Percentiles rank a stretch among this genome's conserved stretches.
Conservation (phyloP, 2,113 vertebrate genomes). For the Petromus typicus region DNA sequence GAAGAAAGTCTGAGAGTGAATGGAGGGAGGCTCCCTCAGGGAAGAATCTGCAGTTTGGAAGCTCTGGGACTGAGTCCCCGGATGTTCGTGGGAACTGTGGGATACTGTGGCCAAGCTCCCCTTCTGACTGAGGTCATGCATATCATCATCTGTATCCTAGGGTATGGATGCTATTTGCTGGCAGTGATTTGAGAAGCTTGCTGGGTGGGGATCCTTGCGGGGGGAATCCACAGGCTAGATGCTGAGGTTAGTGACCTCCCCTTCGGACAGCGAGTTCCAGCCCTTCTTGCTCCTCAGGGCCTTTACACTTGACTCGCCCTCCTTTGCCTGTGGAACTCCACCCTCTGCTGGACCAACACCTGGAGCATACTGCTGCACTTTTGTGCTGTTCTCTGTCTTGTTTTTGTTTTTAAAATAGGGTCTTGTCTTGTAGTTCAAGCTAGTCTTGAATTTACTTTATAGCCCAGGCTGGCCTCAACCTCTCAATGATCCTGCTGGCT, state of each 20-base stretch:
- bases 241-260: not conserved
- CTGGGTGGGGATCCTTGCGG: not conserved
- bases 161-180: not conserved
- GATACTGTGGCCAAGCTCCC: not conserved
- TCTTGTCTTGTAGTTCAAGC: not conserved
- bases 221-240: not conserved
- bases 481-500: not conserved
- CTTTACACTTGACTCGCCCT: not conserved
- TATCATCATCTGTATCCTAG: not conserved
- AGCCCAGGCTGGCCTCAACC: not conserved
- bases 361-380: not conserved
- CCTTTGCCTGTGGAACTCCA: not conserved
- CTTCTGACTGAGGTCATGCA: not conserved
- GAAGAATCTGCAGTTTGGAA: not conserved
- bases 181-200: not conserved
- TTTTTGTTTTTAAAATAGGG: not conserved
- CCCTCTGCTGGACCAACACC: not conserved
- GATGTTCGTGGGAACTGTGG: not conserved
- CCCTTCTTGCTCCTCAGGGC: not conserved
- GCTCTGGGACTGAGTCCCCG: not conserved
- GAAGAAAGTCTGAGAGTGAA: slow-evolving; percentile 32
- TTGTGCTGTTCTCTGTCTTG: not conserved
- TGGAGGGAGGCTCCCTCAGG: not conserved
- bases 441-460: not conserved
- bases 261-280: not conserved